A percentile compares a stretch with the other conserved stretches of the same genome.
These are phyloP conservation scores for Caerostris extrusa DNA, from an alignment of 1,140 invertebrate species.

Conservation along the genomic window DNA sequence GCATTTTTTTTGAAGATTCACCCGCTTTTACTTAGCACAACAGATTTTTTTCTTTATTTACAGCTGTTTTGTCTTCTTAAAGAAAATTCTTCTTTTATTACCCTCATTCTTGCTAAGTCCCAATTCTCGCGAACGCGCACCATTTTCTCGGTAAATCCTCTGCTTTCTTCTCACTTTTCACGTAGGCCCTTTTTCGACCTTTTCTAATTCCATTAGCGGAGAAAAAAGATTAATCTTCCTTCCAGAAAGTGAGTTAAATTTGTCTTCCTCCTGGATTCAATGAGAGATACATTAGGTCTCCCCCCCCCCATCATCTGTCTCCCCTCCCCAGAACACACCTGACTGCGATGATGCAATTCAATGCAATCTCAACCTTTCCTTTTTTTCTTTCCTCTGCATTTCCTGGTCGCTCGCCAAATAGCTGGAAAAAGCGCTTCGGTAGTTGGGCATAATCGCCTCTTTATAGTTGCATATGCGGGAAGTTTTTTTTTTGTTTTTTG, in stretches of 20 bases:
- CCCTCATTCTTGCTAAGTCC: not conserved
- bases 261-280: conserved; percentile 7
- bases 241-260: not conserved
- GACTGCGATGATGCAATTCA: conserved; percentile 35
- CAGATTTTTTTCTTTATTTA: not conserved
- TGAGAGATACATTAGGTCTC: conserved; percentile 23
- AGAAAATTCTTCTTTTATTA: not conserved
- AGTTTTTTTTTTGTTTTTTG: not conserved
- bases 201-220: not conserved
- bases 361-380: conserved; percentile 16
- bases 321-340: not conserved
- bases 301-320: not conserved
- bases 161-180: not conserved
- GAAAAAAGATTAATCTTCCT: conserved; percentile 34
- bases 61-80: not conserved
- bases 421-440: not conserved
- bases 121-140: not conserved
- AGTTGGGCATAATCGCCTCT: conserved; percentile 3
- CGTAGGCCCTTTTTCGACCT: not conserved
- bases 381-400: conserved; percentile 16
- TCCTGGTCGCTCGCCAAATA: conserved; percentile 19
- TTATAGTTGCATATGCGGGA: not conserved
- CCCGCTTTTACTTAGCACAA: too few species aligned
- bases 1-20: too few species aligned
- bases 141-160: not conserved